A percentile compares a stretch with the other conserved stretches of the same genome.
These are phyloP conservation scores for Baryphthengus martii DNA, from an alignment of 2,113 vertebrate genomes.

Conservation along the genomic window DNA sequence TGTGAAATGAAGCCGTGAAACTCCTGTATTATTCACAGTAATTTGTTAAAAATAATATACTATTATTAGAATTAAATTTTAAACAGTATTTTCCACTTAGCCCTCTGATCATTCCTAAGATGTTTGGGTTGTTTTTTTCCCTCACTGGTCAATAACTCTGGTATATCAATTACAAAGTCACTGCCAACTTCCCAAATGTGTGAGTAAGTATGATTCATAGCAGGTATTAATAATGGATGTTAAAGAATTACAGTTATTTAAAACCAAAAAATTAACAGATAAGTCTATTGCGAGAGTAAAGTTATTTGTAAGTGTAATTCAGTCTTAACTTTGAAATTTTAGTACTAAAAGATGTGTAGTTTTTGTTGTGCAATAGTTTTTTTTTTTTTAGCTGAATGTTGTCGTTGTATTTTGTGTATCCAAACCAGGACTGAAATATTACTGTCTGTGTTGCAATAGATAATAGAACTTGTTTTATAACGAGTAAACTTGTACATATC, in stretches of 20 bases:
- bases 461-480: not conserved
- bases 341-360: fast-evolving
- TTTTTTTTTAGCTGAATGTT: not conserved
- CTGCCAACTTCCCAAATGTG: not conserved
- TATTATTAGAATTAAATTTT: not conserved
- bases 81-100: not conserved
- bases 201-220: not conserved
- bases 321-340: not conserved
- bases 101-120: not conserved
- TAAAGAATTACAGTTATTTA: not conserved
- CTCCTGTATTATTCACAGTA: not conserved
- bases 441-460: not conserved
- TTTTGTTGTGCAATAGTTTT: not conserved
- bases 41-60: not conserved
- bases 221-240: not conserved
- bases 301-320: not conserved
- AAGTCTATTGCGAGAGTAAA: not conserved
- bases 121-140: not conserved
- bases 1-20: not conserved
- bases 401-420: not conserved
- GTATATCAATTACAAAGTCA: not conserved
- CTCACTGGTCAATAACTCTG: not conserved
- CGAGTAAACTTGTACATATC: not conserved
- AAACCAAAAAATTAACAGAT: not conserved
- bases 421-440: not conserved